Evolutionary conservation across 1,140 invertebrate species (phyloP), one percentile per base, ranked within the genome.

Genomic region (Caerostris extrusa): DNA sequence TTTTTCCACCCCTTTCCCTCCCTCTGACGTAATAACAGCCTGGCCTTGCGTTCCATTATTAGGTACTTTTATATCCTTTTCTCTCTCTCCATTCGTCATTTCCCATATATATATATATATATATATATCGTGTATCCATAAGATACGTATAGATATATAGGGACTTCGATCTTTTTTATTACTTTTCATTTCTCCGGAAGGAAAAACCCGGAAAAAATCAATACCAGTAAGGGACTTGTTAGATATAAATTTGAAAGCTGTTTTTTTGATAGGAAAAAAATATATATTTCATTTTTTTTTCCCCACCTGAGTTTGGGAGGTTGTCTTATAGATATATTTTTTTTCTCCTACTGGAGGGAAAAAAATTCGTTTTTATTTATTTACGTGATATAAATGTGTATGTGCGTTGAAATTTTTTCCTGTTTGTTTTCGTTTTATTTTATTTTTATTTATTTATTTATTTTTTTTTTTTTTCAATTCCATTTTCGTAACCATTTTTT

Each of bases 171-270:
- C 6, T 58, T 10, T 61, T 71, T 69, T 86, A 86, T n/a, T 85
- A 57, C 55, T 89, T 86, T 93, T 93, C 82, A 86, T 86, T 69
- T 71, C 50, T n/a, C 71, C 56, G 55, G 86, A 82, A 71, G 58
- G 53, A 86, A 83, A n/a, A n/a, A 19, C 17, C n/a, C 17, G 7
- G 14, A 69, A 93, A 92, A 69, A 85, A 93, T 93, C 91, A 71
- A 93, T 93, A 71, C 19, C 7, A 71, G 82, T 86, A 71, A 93
- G 60, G 83, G 82, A 93, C 85, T 93, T 93, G 91, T 93, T 93
- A 93, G 91, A 93, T 93, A 93, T 93, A 93, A 93, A 93, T 86
- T 93, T 93, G 91, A 93, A 87, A 93, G 83, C 91, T 86, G 91
- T 71, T 86, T 93, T 93, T 61, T 17, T 12, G 53, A 53, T 57